Conservation (phyloP, 2,888 invertebrate species). For the Pediacus dermestoides region DNA sequence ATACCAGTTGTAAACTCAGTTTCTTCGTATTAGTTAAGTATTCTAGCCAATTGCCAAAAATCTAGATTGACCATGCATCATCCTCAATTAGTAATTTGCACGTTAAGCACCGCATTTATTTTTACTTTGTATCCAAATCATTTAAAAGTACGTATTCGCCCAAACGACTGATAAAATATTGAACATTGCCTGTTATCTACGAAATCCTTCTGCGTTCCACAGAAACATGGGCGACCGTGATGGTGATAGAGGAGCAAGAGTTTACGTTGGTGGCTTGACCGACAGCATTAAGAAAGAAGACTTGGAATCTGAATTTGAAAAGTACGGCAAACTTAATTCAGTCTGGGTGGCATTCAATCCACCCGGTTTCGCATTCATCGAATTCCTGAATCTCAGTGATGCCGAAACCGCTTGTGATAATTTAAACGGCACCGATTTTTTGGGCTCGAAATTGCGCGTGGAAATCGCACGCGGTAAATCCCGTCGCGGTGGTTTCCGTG, state of each 20-base stretch:
- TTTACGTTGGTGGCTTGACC: constrained; percentile 86
- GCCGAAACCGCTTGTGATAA: constrained; percentile 86
- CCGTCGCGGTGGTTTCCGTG: constrained; percentile 59
- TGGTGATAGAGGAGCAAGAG: constrained; percentile 63
- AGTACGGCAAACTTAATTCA: constrained; percentile 87
- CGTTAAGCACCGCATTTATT: constrained; percentile 26
- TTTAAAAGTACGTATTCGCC: constrained; percentile 45
- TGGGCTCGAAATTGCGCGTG: constrained; percentile 83
- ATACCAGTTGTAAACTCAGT: too few relatives aligned
- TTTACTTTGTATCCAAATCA: constrained; percentile 33
- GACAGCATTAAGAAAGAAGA: constrained; percentile 90
- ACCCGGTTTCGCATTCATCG: constrained; percentile 91
- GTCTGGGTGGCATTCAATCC: constrained; percentile 94
- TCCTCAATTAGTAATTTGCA: constrained; percentile 28
- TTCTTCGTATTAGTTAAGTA: constrained; percentile 37
- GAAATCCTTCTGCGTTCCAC: constrained; percentile 48
- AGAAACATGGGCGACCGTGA: constrained; percentile 44
- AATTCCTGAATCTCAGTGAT: constrained; percentile 84
- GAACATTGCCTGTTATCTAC: constrained; percentile 27
- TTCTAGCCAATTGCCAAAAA: constrained; percentile 19
- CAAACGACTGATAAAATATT: constrained; percentile 40
- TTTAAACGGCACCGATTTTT: constrained; percentile 82
- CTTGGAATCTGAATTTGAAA: constrained; percentile 84
- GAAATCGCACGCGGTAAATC: constrained; percentile 82
- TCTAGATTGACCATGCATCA: constrained; percentile 25